phyloP scores from a whole-genome alignment of 2,797 vertebrate species.

The Argya squamiceps region DNA sequence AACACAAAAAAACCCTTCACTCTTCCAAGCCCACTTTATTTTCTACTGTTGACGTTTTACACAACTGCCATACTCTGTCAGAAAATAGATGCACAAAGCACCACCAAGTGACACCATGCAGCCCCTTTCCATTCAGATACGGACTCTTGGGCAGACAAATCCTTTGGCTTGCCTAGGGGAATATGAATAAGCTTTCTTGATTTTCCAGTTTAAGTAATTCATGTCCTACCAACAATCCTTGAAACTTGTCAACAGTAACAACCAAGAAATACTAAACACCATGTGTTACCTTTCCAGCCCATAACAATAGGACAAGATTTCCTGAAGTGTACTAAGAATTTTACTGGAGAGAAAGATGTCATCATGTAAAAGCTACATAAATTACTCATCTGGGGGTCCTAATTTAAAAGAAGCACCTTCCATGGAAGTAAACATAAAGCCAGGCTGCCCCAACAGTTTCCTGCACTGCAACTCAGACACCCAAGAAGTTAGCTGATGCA shows the following conservation, averaged over 20 bases:
- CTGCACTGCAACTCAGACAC: neutral
- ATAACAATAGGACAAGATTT: neutral
- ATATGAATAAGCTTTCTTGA: neutral
- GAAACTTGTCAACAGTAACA: neutral
- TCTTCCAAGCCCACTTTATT: neutral
- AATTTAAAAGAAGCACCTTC: neutral
- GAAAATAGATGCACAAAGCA: neutral
- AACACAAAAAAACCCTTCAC: neutral
- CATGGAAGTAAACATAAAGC: neutral
- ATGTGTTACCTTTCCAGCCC: fast-evolving
- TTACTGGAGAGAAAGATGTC: neutral
- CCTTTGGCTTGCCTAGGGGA: neutral
- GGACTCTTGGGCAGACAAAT: neutral
- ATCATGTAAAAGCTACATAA: neutral
- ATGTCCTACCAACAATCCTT: neutral
- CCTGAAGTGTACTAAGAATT: neutral
- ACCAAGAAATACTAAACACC: neutral
- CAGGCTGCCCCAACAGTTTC: neutral
- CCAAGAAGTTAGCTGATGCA: neutral
- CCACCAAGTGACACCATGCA: neutral
- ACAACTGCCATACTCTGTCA: neutral
- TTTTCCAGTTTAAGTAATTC: neutral
- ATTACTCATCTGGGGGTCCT: neutral
- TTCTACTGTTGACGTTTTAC: neutral
- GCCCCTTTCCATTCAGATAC: fast-evolving